phyloP scores from a whole-genome alignment of 2,797 vertebrate genomes.

The Ctenopoma multispine region DNA sequence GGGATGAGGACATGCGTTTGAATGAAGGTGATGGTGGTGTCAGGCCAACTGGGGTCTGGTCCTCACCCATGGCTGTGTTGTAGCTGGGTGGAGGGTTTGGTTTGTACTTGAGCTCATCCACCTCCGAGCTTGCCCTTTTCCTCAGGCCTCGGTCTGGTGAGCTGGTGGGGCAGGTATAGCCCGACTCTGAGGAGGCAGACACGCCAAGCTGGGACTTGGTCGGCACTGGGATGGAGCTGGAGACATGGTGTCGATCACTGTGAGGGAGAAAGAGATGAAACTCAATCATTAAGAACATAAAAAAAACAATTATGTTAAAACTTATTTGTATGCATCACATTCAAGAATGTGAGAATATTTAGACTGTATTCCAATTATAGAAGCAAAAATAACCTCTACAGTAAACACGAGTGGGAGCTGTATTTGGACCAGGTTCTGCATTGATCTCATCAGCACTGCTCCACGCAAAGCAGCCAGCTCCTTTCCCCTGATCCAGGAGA shows the following conservation, averaged over 20 bases:
- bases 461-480: slow-evolving; percentile 28
- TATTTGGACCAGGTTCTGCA: slow-evolving; percentile 31
- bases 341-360: neutral
- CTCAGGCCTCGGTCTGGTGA: slow-evolving; percentile 90
- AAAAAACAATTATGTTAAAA: neutral
- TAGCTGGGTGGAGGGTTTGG: slow-evolving; percentile 88
- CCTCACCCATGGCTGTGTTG: slow-evolving; percentile 72
- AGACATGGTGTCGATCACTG: slow-evolving; percentile 91
- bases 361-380: neutral
- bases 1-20: slow-evolving; percentile 82
- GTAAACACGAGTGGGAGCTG: neutral
- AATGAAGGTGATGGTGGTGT: slow-evolving; percentile 58
- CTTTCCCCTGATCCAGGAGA: slow-evolving; percentile 35
- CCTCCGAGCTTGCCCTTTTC: slow-evolving; percentile 90
- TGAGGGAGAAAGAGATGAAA: slow-evolving; percentile 25
- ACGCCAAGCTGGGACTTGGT: slow-evolving; percentile 87
- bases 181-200: slow-evolving; percentile 82
- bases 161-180: slow-evolving; percentile 81
- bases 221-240: slow-evolving; percentile 93
- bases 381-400: neutral
- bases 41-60: slow-evolving; percentile 40
- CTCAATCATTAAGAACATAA: slow-evolving; percentile 14
- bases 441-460: slow-evolving; percentile 44
- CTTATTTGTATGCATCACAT: neutral
- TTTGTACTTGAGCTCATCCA: slow-evolving; percentile 87